These are phyloP conservation scores for Vultur gryphus DNA, from an alignment of 2,797 vertebrate genomes.

Conservation along the genomic window DNA sequence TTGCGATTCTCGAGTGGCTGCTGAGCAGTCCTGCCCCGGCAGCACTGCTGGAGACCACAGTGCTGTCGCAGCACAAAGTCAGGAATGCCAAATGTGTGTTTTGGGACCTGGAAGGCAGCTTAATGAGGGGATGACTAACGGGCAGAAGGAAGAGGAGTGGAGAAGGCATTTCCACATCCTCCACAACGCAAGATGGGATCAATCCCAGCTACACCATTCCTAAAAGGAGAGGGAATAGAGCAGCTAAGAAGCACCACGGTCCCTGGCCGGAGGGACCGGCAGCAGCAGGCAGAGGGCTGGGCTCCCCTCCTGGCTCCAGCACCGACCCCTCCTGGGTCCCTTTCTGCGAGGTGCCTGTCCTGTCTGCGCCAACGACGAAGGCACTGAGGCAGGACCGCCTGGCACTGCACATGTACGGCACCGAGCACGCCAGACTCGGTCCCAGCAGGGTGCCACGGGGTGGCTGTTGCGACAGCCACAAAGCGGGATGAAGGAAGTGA, in stretches of 20 bases:
- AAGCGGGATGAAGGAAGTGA: neutral
- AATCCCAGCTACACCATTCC: neutral
- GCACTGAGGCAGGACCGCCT: neutral
- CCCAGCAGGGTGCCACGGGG: accelerated
- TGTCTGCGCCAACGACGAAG: accelerated
- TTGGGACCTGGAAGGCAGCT: neutral
- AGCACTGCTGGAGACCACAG: neutral
- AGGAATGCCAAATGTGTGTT: neutral
- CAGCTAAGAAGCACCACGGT: accelerated
- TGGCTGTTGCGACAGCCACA: neutral
- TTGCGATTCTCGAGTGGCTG: neutral
- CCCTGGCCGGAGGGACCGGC: accelerated
- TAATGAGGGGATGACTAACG: neutral
- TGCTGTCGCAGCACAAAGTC: accelerated
- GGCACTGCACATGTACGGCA: accelerated
- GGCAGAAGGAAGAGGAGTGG: neutral
- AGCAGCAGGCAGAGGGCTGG: neutral
- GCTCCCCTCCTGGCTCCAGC: neutral
- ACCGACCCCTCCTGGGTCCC: accelerated
- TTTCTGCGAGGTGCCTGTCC: accelerated
- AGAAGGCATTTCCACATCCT: neutral
- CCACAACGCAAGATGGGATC: neutral
- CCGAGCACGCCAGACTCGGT: accelerated
- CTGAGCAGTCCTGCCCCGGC: neutral
- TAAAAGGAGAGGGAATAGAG: neutral